Evolutionary conservation across 2,113 vertebrate genomes (phyloP), one percentile per base, ranked within the genome.

Genomic region (Grallaria varia): DNA sequence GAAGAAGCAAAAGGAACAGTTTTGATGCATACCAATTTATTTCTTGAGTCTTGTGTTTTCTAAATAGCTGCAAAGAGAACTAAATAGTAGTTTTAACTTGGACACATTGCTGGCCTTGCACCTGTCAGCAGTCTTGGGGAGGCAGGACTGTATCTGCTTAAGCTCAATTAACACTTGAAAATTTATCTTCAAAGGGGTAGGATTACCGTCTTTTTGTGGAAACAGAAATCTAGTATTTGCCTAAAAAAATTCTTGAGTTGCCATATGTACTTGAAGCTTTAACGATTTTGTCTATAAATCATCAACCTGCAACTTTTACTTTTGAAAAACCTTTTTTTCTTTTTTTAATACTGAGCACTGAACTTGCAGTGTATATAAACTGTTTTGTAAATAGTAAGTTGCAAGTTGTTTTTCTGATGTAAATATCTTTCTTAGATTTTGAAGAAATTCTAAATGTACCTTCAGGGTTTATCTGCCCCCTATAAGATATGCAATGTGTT

Each of bases 121-220:
- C 88, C 90, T 96, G 95, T 96, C 96, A 93, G 76, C 88, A 75
- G 85, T 68, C 49, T 49, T 77, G 71, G 25, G 69, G 68, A 81
- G 40, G 31, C 68, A 55, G 40, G 35, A 53, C 56, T 81, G 68
- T 71, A 27, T 96, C 96, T 96, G 96, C 37, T 87, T 90, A 79
- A 84, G 74, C 83, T 96, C 95, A 94, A 81, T 95, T 93, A 90
- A 90, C 95, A 64, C 92, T 90, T 94, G 76, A 77, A 78, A 84
- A 72, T 37, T 93, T 96, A 93, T 93, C 90, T 95, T 93, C 90
- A 92, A 53, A 90, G 73, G 82, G 28, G 7, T 68, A 82, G 44
- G 58, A n/a, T 89, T 94, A 56, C 90, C 21, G 18, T 74, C 68
- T 79, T 55, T 76, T 60, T 75, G 44, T 79, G 24, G 58, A 74